Evolutionary conservation across 2,113 vertebrate genomes (phyloP).

Genomic region (Typhlomys cinereus): DNA sequence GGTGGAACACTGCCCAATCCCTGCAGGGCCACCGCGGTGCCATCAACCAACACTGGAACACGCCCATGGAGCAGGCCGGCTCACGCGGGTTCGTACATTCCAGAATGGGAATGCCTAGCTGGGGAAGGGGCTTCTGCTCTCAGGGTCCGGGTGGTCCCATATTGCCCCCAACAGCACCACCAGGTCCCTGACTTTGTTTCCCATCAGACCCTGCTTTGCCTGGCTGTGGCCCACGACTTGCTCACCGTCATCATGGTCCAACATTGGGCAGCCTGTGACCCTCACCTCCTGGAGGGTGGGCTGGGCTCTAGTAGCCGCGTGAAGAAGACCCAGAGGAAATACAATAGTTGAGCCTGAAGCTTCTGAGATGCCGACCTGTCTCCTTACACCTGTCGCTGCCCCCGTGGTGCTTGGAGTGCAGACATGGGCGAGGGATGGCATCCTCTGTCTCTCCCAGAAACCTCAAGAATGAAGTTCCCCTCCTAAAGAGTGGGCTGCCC

Average conservation of each 20-base stretch:
- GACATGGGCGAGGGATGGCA: accelerated
- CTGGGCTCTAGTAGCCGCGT: accelerated
- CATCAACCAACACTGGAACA: accelerated
- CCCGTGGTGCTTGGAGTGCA: not conserved
- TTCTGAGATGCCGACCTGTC: too few relatives aligned
- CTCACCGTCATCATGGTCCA: too few relatives aligned
- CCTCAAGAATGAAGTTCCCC: not conserved
- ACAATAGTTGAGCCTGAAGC: not conserved
- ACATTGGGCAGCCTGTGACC: not conserved
- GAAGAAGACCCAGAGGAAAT: not conserved
- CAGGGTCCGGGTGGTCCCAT: accelerated
- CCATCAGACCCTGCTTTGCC: accelerated
- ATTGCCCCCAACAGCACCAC: not conserved
- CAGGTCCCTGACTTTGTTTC: not conserved
- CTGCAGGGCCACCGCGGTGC: accelerated
- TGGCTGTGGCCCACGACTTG: accelerated
- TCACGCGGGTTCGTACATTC: too few relatives aligned
- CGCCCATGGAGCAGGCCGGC: accelerated
- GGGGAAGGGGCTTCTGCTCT: not conserved
- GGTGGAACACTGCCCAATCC: not conserved
- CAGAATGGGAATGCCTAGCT: not conserved
- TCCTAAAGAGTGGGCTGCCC: not conserved
- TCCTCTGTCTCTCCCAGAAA: too few relatives aligned
- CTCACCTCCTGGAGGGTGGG: not conserved
- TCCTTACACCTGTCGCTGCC: too few relatives aligned